Base-by-base conservation (phyloP, 1,140 invertebrate species). In the Pristionchus pacificus region DNA sequence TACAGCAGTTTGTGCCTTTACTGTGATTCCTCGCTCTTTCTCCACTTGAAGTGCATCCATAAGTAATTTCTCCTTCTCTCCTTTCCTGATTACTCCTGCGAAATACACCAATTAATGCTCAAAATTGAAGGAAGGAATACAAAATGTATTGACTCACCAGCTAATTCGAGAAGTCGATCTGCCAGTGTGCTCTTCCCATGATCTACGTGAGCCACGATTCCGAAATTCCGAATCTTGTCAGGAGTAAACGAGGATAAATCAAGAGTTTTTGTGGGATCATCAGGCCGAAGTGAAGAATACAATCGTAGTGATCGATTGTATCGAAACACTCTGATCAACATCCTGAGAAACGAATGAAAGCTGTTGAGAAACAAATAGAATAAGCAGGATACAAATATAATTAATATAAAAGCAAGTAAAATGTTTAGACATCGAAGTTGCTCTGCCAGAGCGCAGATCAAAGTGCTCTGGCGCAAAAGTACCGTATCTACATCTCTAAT, bases 131-230 rank as follows among this genome's bases (percentile, higher is more conserved):
- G 38, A 10, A 10, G 19, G 19, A 49, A 49, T 6, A 49, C 38
- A 49, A 49, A 49, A 49, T 49, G 38, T 10, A 49, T 49, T 49
- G 38, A 49, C 38, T 49, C 6, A 49, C 38, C 77, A 30, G 93
- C 95, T 60, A 92, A 85, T 88, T 97, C 93, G 19, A 97, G 83
- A 2, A 98, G 84, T 70, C 95, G 86, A 85, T 98, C 95, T 0
- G 95, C 93, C 71, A 98, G 85, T 6, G 95, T 97, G 83, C 92
- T 94, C 86, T 98, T 98, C 0, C 95, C 95, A 88, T 98, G 95
- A 85, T 98, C 95, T 19, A 98, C 91, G 86, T 98, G 95, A 38
- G 95, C 95, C 71, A 97, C 93, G 76, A 98, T 97, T 85, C 92
- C 91, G 81, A 97, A 96, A 66, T 75, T 75, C 31, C 74, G 25